These are phyloP conservation scores for Drosophila pallidifrons DNA, from an alignment of 1,140 invertebrate genomes.

Conservation along the genomic window DNA sequence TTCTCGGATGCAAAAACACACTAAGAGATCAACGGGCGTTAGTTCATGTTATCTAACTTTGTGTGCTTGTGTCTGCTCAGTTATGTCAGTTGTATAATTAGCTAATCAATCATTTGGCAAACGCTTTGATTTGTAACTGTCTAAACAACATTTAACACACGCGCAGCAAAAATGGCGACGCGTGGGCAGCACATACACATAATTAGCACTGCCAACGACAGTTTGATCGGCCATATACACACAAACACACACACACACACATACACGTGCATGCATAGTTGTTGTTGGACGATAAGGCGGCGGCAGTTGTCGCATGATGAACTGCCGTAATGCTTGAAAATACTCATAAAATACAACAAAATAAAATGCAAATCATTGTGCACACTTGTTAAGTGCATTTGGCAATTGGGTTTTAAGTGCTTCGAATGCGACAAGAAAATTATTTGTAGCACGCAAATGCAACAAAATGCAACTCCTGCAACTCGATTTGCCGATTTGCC, in stretches of 20 bases:
- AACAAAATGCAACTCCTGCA: constrained; percentile 9
- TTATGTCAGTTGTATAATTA: constrained; percentile 1
- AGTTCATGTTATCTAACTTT: neutral
- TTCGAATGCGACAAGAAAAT: constrained; percentile 34
- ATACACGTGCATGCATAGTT: no score
- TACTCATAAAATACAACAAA: neutral
- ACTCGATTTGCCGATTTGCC: constrained; percentile 17
- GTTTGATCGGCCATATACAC: constrained; percentile 4
- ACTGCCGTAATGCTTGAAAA: neutral
- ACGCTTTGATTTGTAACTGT: constrained; percentile 1
- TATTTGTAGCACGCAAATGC: constrained; percentile 28
- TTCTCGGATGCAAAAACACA: neutral
- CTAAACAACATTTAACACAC: constrained; percentile 9
- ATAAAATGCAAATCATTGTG: constrained; percentile 7
- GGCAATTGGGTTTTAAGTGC: constrained; percentile 36
- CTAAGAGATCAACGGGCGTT: neutral
- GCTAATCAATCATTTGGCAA: constrained; percentile 3
- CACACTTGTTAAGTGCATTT: constrained; percentile 36
- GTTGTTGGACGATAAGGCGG: constrained; percentile 1
- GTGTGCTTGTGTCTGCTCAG: neutral
- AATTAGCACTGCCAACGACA: neutral
- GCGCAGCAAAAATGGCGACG: neutral
- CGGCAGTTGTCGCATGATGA: constrained; percentile 11
- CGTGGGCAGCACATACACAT: neutral
- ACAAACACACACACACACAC: no score